Percentiles rank a stretch among this genome's conserved stretches.
phyloP scores from a whole-genome alignment of 1,140 invertebrate species.

The Aphelenchoides besseyi region DNA sequence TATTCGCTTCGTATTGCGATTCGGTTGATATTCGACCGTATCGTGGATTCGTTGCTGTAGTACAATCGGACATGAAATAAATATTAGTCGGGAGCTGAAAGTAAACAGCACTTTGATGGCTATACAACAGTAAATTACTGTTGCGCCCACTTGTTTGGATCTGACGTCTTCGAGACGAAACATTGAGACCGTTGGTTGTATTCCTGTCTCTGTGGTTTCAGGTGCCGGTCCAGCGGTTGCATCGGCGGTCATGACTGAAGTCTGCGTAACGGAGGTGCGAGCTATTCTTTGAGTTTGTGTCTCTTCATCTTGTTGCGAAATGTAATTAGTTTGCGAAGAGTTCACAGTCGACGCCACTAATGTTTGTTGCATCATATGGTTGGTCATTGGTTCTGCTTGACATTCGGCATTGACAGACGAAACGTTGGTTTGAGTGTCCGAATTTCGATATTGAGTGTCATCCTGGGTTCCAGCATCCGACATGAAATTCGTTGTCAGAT shows the following conservation, averaged over 20 bases:
- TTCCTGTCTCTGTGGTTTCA: constrained; percentile 1
- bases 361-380: background rate
- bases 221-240: background rate
- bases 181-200: constrained; percentile 9
- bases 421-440: background rate
- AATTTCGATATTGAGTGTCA: background rate
- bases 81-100: background rate
- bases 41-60: background rate
- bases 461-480: background rate
- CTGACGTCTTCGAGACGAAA: background rate
- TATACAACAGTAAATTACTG: background rate
- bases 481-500: background rate
- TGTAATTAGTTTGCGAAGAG: background rate
- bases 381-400: background rate
- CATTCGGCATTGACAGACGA: background rate
- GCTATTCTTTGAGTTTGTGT: background rate
- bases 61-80: background rate
- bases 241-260: background rate
- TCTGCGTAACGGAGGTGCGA: constrained; percentile 4
- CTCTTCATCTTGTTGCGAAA: background rate
- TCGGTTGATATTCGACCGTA: background rate
- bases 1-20: background rate
- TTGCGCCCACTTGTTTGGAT: background rate
- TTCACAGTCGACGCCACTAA: background rate
- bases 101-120: background rate